Evolutionary conservation across 2,113 vertebrate genomes (phyloP), one percentile per base, ranked within the genome.

Genomic region (Brachyhypopomus gauderio): DNA sequence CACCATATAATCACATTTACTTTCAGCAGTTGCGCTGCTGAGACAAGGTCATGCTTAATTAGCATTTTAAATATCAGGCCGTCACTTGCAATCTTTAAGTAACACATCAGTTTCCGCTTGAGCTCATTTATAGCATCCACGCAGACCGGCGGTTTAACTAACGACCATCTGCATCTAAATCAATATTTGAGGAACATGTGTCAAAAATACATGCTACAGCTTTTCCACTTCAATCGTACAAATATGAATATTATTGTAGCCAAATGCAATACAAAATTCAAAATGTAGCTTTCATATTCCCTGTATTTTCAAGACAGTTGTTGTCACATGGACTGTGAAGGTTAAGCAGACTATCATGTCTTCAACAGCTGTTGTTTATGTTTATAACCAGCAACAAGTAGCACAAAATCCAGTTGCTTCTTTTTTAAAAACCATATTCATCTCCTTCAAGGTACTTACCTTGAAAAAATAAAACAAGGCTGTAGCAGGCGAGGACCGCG

Each of bases 391-490:
- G 88, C 90, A 91, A 92, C 89, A 93, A 90, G 89, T 91, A 86
- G 25, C 58, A 62, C 79, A 72, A 16, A 16, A 1, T 3, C 6
- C 19, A 7, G n/a, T 12, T 27, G 30, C 48, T 72, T 34, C 25
- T 25, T 17, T 25, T 17, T 12, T 9, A 22, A 71, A 58, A 38
- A 81, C 0, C 62, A n/a, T 56, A 25, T 25, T 17, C 58, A 55
- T 66, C n/a, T 3, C 19, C 5, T 30, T 45, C 70, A 27, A n/a
- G n/a, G n/a, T 59, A 87, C 92, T 93, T 78, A 94, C 93, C 92
- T 38, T 87, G 78, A 0, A 90, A 83, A 27, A 91, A 79, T 75
- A 79, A 83, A 58, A 89, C 27, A 20, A 93, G 67, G 23, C 87
- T 66, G 38, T 25, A 89, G 77, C 75, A 89, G 60, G 78, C 16